phyloP scores from a whole-genome alignment of 2,113 vertebrate species.

The Anolis carolinensis region DNA sequence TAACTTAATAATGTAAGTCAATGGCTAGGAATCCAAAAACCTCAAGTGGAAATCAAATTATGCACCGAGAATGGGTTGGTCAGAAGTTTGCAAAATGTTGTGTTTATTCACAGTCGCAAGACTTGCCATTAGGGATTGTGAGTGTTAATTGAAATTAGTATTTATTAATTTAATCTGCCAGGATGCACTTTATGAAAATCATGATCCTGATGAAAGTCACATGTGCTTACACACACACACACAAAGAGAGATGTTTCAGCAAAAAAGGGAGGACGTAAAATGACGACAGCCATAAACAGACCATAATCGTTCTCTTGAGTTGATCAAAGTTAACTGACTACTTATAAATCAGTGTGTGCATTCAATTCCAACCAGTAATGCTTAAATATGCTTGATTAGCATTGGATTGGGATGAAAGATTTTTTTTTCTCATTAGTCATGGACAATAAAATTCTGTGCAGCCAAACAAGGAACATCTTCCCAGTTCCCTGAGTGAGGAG shows the following conservation, averaged over 20 bases:
- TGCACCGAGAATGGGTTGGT: not conserved
- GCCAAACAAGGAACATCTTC: not conserved
- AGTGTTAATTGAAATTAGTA: not conserved
- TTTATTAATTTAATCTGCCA: slow-evolving; percentile 11
- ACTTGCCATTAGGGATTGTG: not conserved
- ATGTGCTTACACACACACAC: too few species aligned
- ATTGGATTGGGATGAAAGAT: not conserved
- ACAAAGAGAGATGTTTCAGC: not conserved
- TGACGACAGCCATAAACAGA: not conserved
- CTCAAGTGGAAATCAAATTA: slow-evolving; percentile 35
- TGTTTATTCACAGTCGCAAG: not conserved
- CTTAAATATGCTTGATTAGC: not conserved
- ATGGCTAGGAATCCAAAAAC: slow-evolving; percentile 25
- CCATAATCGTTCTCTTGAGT: not conserved
- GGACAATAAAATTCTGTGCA: not conserved
- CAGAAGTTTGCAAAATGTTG: slow-evolving; percentile 17
- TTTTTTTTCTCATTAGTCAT: not conserved
- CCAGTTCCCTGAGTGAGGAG: not conserved
- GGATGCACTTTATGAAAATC: not conserved
- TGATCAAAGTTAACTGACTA: not conserved
- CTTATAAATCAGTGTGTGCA: not conserved
- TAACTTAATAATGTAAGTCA: slow-evolving; percentile 32
- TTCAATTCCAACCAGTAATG: not conserved
- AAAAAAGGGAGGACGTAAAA: too few species aligned
- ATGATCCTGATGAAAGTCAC: not conserved